Evolutionary conservation across 2,888 invertebrate genomes (phyloP).

Genomic region (Diplazon laetatorius): DNA sequence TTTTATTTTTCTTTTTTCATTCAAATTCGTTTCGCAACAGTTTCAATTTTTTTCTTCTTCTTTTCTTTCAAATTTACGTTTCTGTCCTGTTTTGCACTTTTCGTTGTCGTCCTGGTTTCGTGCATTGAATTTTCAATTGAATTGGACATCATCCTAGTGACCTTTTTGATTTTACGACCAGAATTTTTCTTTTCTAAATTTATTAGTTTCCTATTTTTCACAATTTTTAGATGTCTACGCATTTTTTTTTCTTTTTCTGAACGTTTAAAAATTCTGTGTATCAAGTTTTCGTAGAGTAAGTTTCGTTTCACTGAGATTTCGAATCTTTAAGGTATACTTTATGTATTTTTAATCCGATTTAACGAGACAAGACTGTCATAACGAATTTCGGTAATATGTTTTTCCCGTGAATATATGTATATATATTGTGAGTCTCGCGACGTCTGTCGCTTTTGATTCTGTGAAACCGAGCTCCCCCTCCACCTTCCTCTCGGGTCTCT

Average conservation of each 20-base stretch:
- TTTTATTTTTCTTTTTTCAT: background rate
- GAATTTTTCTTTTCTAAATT: background rate
- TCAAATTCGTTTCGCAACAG: background rate
- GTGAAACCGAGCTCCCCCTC: conserved; percentile 47
- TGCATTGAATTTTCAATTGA: background rate
- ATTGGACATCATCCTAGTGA: no score
- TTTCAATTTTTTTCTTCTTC: no score
- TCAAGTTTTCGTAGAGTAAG: no score
- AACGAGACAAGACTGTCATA: conserved; percentile 16
- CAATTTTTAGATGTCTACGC: background rate
- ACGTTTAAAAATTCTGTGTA: no score
- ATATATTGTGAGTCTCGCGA: background rate
- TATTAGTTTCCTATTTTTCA: background rate
- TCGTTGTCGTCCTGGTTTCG: background rate
- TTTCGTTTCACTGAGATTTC: no score
- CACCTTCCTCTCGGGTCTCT: conserved; percentile 27
- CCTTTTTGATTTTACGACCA: no score
- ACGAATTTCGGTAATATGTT: conserved; percentile 15
- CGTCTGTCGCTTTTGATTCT: conserved; percentile 11
- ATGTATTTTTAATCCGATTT: conserved; percentile 14
- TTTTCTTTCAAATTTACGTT: background rate
- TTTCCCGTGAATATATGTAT: background rate
- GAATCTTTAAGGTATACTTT: background rate
- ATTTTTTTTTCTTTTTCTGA: background rate
- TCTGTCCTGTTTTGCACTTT: background rate